Evolutionary conservation across 2,797 vertebrate species (phyloP).

Genomic region (Tapera naevia): DNA sequence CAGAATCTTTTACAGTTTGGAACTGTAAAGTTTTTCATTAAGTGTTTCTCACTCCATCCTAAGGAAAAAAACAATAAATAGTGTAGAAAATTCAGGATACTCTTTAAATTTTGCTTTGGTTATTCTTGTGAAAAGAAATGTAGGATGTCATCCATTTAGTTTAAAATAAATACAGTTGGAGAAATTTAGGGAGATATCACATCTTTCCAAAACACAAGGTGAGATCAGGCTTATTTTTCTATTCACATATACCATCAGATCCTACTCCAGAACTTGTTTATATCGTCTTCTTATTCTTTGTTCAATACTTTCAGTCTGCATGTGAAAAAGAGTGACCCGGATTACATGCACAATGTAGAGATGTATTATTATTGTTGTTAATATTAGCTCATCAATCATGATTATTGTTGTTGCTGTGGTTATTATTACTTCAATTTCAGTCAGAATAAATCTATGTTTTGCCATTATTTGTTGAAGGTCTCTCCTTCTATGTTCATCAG

Average conservation of each 20-base stretch:
- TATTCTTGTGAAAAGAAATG: too few species aligned
- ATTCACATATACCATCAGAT: neutral
- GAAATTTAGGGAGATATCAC: too few species aligned
- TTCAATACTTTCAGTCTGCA: neutral
- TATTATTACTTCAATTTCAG: neutral
- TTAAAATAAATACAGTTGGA: too few species aligned
- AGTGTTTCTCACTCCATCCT: too few species aligned
- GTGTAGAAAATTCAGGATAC: too few species aligned
- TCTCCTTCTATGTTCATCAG: neutral
- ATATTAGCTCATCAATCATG: neutral
- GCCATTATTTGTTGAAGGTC: neutral
- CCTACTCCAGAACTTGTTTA: neutral
- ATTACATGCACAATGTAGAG: neutral
- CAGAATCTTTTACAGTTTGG: too few species aligned
- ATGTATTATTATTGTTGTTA: neutral
- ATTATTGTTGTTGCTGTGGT: neutral
- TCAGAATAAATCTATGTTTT: neutral
- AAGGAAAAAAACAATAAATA: too few species aligned
- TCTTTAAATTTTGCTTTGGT: too few species aligned
- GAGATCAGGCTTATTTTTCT: neutral
- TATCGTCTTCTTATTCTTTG: neutral
- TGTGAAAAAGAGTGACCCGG: neutral
- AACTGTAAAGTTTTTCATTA: too few species aligned
- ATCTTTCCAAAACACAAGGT: neutral
- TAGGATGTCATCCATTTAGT: too few species aligned